Percentiles rank a stretch among this genome's conserved stretches.
Conservation (phyloP, 2,113 vertebrate genomes). For the Cynopterus brachyotis region DNA sequence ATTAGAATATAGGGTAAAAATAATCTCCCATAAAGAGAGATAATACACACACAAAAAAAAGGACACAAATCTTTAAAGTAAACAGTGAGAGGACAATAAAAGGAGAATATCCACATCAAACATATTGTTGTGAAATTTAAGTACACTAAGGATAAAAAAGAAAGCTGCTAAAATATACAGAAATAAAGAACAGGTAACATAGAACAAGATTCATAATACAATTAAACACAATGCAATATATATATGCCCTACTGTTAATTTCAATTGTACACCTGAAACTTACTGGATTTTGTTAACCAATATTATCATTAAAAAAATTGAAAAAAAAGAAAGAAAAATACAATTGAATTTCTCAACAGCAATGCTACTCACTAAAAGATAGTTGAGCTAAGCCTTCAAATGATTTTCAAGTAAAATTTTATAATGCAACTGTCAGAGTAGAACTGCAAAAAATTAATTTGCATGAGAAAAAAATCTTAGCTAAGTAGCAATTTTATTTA, state of each 20-base stretch:
- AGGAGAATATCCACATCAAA: background rate
- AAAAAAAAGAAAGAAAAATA: background rate
- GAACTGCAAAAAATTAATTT: background rate
- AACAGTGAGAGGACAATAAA: background rate
- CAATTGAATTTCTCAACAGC: background rate
- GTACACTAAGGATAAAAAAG: background rate
- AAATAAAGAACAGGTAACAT: background rate
- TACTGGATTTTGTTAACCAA: too few relatives aligned
- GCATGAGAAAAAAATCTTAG: background rate
- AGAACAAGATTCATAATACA: background rate
- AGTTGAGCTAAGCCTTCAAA: background rate
- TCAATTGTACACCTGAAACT: too few relatives aligned
- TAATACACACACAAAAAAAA: background rate
- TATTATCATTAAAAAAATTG: too few relatives aligned
- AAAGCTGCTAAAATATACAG: background rate
- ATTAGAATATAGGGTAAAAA: background rate
- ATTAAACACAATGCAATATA: background rate
- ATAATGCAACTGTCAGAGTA: background rate
- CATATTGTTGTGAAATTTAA: background rate
- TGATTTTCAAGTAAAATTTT: background rate
- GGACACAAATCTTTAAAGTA: background rate
- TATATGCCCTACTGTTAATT: too few relatives aligned
- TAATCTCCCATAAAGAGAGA: background rate
- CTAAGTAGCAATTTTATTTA: background rate
- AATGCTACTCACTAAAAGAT: background rate